These are phyloP conservation scores for Electrophaes corylata DNA, from an alignment of 2,888 invertebrate genomes.

Conservation along the genomic window DNA sequence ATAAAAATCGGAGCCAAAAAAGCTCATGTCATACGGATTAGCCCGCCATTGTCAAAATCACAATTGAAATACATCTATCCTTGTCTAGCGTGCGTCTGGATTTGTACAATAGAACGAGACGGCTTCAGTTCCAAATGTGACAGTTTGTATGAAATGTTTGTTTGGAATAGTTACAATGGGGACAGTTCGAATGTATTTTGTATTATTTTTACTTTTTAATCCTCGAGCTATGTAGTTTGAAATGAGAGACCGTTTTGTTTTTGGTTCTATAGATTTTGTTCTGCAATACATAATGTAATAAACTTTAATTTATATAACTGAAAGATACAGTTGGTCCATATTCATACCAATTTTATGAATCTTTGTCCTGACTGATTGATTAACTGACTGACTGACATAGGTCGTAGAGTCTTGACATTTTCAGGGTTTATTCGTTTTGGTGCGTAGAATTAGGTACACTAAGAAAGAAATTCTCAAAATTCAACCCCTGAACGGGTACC, in stretches of 20 bases:
- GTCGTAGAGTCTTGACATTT: no score
- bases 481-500: no score
- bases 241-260: constrained; percentile 30
- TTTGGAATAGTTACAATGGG: constrained; percentile 73
- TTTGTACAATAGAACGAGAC: constrained; percentile 55
- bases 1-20: constrained; percentile 70
- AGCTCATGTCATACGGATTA: constrained; percentile 79
- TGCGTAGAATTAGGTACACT: no score
- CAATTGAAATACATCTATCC: constrained; percentile 76
- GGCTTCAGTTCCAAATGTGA: constrained; percentile 79
- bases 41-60: constrained; percentile 73
- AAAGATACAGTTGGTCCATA: no score
- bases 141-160: constrained; percentile 81
- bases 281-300: not conserved
- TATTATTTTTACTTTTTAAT: constrained; percentile 78
- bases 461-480: no score
- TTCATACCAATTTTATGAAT: no score
- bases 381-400: no score
- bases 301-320: no score
- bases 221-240: constrained; percentile 59
- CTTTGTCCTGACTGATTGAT: no score
- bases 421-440: no score
- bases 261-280: not conserved
- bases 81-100: constrained; percentile 51
- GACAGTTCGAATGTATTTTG: constrained; percentile 62